Evolutionary conservation across 2,113 vertebrate species (phyloP).

Genomic region (Peucedramus taeniatus): DNA sequence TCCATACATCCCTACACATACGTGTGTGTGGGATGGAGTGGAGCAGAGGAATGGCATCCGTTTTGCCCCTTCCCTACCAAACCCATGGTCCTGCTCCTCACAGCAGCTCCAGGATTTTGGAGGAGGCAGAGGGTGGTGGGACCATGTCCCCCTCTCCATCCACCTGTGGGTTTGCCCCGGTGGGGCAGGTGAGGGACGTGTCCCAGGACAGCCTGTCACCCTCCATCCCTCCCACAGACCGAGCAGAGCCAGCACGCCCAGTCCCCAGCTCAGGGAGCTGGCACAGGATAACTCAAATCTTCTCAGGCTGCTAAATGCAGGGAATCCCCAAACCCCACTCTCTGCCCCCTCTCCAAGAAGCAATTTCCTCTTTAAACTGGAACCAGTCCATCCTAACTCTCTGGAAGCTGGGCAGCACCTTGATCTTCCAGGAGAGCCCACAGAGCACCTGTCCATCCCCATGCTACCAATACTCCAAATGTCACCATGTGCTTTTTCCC

Average conservation of each 20-base stretch:
- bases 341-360: not conserved
- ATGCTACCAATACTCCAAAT: not conserved
- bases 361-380: not conserved
- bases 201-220: not conserved
- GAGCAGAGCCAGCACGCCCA: fast-evolving
- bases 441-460: not conserved
- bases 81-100: not conserved
- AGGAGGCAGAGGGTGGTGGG: not conserved
- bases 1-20: fast-evolving
- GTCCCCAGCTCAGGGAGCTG: not conserved
- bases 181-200: fast-evolving
- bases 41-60: fast-evolving
- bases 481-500: not conserved
- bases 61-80: not conserved
- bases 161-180: fast-evolving
- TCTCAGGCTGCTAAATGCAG: not conserved
- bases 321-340: not conserved
- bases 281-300: not conserved
- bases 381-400: not conserved
- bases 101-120: fast-evolving
- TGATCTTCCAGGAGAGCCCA: not conserved
- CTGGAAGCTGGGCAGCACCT: not conserved
- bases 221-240: fast-evolving
- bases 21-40: fast-evolving
- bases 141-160: not conserved